Percentiles rank a stretch among this genome's conserved stretches.
These are phyloP conservation scores for Varroa destructor DNA, from an alignment of 1,140 invertebrate genomes.

Conservation along the genomic window DNA sequence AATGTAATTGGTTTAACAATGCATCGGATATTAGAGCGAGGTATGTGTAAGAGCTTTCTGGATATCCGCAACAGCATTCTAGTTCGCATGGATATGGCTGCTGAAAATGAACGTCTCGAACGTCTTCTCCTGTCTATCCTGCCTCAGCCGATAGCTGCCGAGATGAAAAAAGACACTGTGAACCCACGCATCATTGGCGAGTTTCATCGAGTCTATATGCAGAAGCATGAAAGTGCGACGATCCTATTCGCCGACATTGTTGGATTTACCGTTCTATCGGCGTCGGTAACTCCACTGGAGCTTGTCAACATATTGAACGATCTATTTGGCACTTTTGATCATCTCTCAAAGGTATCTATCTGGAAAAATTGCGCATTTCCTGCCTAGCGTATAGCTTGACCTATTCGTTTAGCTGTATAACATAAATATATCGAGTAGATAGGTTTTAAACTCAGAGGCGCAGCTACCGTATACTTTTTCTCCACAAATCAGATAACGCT, in stretches of 20 bases:
- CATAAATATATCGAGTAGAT: too few species aligned
- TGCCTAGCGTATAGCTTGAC: too few species aligned
- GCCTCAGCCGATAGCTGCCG: constrained; percentile 76
- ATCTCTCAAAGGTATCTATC: constrained; percentile 66
- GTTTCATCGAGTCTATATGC: constrained; percentile 93
- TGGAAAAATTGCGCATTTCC: constrained; percentile 34
- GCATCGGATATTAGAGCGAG: background rate
- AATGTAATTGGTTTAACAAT: background rate
- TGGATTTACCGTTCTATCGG: constrained; percentile 87
- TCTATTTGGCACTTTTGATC: constrained; percentile 89
- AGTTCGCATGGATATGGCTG: background rate
- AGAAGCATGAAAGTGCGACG: constrained; percentile 89
- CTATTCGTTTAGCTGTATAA: background rate
- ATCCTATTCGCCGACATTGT: constrained; percentile 96
- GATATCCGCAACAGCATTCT: background rate
- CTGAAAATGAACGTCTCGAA: constrained; percentile 49
- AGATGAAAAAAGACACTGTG: constrained; percentile 61
- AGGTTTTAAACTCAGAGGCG: too few species aligned
- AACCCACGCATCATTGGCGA: constrained; percentile 46
- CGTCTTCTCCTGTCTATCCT: constrained; percentile 78
- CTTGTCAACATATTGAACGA: constrained; percentile 88
- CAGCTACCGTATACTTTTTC: too few species aligned
- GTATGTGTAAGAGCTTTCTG: background rate
- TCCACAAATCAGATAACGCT: too few species aligned
- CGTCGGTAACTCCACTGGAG: constrained; percentile 79